A percentile compares a stretch with the other conserved stretches of the same genome.
phyloP scores from a whole-genome alignment of 2,113 vertebrate genomes.

The Mungos mungo region DNA sequence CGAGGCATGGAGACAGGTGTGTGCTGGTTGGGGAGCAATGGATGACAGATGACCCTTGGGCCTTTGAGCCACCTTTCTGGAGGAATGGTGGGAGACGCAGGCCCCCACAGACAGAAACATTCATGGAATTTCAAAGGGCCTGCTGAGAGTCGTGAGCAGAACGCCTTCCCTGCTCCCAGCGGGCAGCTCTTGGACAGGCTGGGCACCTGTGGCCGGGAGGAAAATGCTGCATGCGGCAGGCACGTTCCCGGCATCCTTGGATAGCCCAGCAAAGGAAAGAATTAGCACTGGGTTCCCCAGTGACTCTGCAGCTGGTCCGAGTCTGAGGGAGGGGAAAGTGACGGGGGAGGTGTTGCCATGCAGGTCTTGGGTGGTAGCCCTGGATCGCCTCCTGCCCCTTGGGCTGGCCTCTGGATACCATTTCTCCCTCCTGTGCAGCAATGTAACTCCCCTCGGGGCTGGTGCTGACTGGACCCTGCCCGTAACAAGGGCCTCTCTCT shows the following conservation, averaged over 20 bases:
- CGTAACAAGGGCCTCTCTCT: background rate
- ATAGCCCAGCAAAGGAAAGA: background rate
- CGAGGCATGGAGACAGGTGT: background rate
- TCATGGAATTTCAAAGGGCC: constrained; percentile 51
- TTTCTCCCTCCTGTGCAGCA: background rate
- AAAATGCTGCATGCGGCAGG: background rate
- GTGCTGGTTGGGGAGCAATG: background rate
- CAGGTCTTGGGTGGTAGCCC: background rate
- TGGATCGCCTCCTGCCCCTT: fast-evolving
- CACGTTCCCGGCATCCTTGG: background rate
- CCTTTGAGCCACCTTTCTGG: background rate
- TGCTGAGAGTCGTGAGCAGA: constrained; percentile 46
- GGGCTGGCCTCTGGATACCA: background rate
- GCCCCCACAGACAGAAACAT: background rate
- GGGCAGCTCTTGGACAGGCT: constrained; percentile 62
- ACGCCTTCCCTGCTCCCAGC: constrained; percentile 46
- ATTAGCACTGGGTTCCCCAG: background rate
- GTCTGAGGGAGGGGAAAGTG: background rate
- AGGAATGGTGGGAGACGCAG: background rate
- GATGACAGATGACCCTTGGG: fast-evolving
- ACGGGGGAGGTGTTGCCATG: background rate
- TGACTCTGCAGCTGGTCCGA: background rate
- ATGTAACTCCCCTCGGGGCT: background rate
- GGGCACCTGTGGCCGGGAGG: background rate
- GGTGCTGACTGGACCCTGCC: background rate